Evolutionary conservation across 2,797 vertebrate species (phyloP), one percentile per base, ranked within the genome.

Genomic region (Arrhamphus sclerolepis): DNA sequence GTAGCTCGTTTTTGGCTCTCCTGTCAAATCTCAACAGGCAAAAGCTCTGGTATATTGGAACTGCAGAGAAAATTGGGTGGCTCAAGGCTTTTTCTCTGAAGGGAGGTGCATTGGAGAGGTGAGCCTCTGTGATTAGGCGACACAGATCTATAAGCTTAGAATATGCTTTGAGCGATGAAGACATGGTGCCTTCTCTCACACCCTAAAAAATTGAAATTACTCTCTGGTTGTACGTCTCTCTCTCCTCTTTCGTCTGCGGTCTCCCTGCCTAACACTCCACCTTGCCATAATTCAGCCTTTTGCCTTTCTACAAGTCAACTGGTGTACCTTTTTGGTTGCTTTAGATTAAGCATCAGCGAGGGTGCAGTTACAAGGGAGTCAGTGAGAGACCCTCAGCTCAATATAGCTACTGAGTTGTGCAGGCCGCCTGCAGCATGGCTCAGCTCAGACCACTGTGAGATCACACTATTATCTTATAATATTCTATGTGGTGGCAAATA

Each of bases 381-480:
- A 31, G 9, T 75, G 55, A 28, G 9, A 68, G 51, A 41, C 6
- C 38, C 44, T 60, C 19, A 19, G 73, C 81, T 80, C 59, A 39
- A 87, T 84, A 75, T 87, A 83, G 78, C 62, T 48, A n/a, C 51
- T 38, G 67, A 77, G 70, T 57, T 39, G n/a, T 41, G 13, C 60
- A 52, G 19, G 16, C 46, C 29, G 19, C 20, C 42, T 41, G 50
- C 61, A 39, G 68, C 56, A 2, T 21, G 50, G 62, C 69, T 73
- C 46, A 26, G 24, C n/a, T n/a, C n/a, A n/a, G n/a, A n/a, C 58
- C 64, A 51, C 50, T 42, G 39, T 55, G 76, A 58, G 75, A 64
- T 72, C 54, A 46, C 48, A 46, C n/a, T n/a, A n/a, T n/a, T n/a
- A n/a, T n/a, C n/a, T n/a, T n/a, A 52, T 20, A 39, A 51, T 17